Base-by-base conservation (phyloP, 1,140 invertebrate species). In the Macrosteles quadrilineatus region DNA sequence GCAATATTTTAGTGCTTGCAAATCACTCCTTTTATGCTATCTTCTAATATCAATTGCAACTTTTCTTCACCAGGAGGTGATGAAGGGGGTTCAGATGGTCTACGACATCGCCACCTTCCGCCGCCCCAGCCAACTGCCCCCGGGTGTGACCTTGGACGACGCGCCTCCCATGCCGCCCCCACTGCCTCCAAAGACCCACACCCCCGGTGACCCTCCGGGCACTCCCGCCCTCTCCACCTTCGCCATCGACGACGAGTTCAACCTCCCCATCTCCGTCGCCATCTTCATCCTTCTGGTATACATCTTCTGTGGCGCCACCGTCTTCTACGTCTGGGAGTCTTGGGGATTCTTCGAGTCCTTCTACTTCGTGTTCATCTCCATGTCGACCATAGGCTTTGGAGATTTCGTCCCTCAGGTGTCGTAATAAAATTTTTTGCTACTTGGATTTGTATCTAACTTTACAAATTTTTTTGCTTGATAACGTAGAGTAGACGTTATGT, bases 341-440 rank as follows among this genome's bases (percentile, higher is more conserved):
- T 98, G 95, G 95, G 83, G 83, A 0, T 91, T 94, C 76, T 91
- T 96, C 71, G 91, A 94, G 69, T 89, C 94, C 0, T 96, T 97
- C 77, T 98, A 98, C 77, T 98, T 97, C 76, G 92, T 97, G 12
- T 97, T 96, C 78, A 94, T 97, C 73, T 96, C 94, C 0, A 93
- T 97, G 87, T 94, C 93, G 0, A 97, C 95, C 0, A 96, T 98
- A 69, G 86, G 86, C 11, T 95, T 97, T 75, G 96, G 96, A 47
- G 96, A 98, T 81, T 87, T 91, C 72, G 92, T 96, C 2, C 95
- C 95, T 2, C 83, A 88, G 77, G 86, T 87, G 76, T 74, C n/a
- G n/a, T n/a, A n/a, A n/a, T n/a, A n/a, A n/a, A n/a, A n/a, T n/a
- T n/a, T n/a, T 36, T 36, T 36, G 4, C 70, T 72, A 19, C 66